Conservation (phyloP, 2,888 invertebrate species). For the Agonopterix alstromeriana region DNA sequence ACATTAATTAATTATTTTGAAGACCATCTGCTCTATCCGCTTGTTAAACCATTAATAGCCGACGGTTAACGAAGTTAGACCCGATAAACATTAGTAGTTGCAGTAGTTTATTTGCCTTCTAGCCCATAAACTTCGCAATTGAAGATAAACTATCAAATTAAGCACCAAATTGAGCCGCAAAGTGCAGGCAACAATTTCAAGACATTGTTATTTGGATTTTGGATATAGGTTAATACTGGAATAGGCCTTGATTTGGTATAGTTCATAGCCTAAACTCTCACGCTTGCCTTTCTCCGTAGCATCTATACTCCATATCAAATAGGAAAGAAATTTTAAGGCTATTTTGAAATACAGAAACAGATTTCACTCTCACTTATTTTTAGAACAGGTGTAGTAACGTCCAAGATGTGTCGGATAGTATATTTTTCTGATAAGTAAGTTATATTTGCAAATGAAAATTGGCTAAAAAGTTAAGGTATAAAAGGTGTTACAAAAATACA, state of each 20-base stretch:
- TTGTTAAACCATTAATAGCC: slow-evolving; percentile 3
- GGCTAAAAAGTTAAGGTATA: too few species aligned
- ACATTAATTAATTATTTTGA: neutral
- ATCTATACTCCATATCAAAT: too few species aligned
- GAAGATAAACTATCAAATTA: slow-evolving; percentile 58
- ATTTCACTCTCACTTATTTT: too few species aligned
- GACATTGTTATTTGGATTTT: slow-evolving; percentile 29
- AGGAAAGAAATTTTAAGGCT: too few species aligned
- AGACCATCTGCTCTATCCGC: neutral
- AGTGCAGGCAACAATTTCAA: slow-evolving; percentile 47
- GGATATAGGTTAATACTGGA: slow-evolving; percentile 10
- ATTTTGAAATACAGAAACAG: too few species aligned
- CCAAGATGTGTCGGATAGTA: too few species aligned
- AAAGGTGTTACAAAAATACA: too few species aligned
- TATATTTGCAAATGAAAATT: too few species aligned
- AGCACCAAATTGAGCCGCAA: slow-evolving; percentile 47
- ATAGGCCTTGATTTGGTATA: slow-evolving; percentile 4
- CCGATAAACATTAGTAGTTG: slow-evolving; percentile 21
- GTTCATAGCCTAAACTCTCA: neutral
- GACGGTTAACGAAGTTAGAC: slow-evolving; percentile 15
- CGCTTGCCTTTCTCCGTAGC: neutral
- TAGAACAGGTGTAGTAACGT: too few species aligned
- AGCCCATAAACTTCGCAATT: slow-evolving; percentile 40
- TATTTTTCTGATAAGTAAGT: too few species aligned
- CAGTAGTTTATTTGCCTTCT: slow-evolving; percentile 34